Evolutionary conservation across 2,888 invertebrate genomes (phyloP).

Genomic region (Syrphus vitripennis): DNA sequence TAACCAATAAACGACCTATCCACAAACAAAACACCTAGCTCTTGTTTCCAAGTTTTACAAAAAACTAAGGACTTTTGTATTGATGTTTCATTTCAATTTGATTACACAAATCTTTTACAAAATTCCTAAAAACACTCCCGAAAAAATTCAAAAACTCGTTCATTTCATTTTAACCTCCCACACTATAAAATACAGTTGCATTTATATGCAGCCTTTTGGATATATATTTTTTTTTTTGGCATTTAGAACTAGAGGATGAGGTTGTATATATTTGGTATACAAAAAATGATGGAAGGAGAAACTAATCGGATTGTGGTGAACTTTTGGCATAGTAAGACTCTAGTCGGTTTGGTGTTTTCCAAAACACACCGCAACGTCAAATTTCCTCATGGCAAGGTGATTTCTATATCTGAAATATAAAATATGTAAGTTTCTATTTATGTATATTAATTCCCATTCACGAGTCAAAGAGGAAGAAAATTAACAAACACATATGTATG

Average conservation of each 20-base stretch:
- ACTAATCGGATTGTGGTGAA: conserved; percentile 4
- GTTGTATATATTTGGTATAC: no score
- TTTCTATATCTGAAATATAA: no score
- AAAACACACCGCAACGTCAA: not conserved
- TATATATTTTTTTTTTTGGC: not conserved
- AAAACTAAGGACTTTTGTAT: no score
- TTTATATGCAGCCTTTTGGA: not conserved
- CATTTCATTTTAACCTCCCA: not conserved
- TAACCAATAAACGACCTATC: no score
- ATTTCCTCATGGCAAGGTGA: not conserved
- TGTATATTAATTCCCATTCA: not conserved
- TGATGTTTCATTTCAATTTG: no score
- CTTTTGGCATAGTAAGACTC: not conserved
- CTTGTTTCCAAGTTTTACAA: no score
- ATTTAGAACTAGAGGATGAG: not conserved
- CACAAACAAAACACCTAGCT: no score
- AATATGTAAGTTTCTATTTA: no score
- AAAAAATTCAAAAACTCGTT: no score
- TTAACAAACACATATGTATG: not conserved
- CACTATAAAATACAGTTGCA: not conserved
- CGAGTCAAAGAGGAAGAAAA: not conserved
- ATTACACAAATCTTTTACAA: no score
- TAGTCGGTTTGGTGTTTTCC: not conserved
- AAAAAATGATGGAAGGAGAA: not conserved
- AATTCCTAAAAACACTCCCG: no score